Evolutionary conservation across 1,140 invertebrate species (phyloP), one percentile per base, ranked within the genome.

Genomic region (Aplysia californica): DNA sequence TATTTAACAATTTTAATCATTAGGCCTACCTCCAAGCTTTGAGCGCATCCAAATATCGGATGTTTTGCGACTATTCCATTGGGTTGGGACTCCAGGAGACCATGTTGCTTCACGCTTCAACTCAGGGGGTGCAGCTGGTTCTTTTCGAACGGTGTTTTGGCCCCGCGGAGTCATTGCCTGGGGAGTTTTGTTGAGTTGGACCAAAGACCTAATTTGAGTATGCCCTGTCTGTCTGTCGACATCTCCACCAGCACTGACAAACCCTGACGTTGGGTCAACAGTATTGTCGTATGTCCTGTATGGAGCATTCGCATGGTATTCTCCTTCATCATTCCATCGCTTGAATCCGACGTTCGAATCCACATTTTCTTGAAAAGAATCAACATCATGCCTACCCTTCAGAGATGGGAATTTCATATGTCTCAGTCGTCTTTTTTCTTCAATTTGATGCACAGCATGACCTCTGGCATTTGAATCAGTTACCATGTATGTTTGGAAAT

Each of bases 391-490:
- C 55, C 79, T 78, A 10, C 87, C 86, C 38, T 55, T 80, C 10
- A 88, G 55, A 20, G 83, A 80, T 10, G 88, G 88, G 66, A 89
- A 87, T 80, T 88, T 88, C 85, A 85, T 86, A 20, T 87, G 86
- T 20, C 87, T 77, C n/a, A 80, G 71, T 15, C 83, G 70, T 18
- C 88, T 78, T 56, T 86, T 83, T 41, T 82, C 77, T 72, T 87
- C 86, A 66, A 87, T 87, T 50, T 85, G 84, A 44, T 80, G 39
- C 0, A 87, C 81, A 6, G 84, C 67, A 69, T 86, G 80, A 0
- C 82, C 81, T 10, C 84, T 84, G 50, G 83, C 83, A 79, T 85
- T 87, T 31, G 82, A 79, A 79, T 87, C 84, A 26, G 80, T 82
- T 39, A 78, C 65, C 41, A 87, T 55, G 65, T 86, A 87, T 23